Conservation (phyloP, 2,797 vertebrate species). For the Gymnodraco acuticeps region DNA sequence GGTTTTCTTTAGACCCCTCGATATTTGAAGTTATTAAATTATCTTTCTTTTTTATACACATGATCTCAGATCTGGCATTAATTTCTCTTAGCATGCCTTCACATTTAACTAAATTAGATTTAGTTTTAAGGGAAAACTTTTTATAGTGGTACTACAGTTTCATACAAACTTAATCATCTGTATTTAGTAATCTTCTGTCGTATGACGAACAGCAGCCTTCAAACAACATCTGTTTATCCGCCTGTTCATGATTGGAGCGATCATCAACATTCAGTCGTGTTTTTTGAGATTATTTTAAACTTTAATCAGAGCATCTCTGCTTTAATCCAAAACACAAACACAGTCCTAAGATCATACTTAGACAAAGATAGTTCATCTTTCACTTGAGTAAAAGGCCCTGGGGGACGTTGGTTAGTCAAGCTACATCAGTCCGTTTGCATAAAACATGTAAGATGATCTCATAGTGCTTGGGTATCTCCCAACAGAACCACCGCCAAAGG, state of each 20-base stretch:
- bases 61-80: constrained; percentile 12
- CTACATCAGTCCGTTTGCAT: constrained; percentile 41
- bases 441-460: constrained; percentile 50
- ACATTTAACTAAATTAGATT: constrained; percentile 31
- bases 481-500: constrained; percentile 50
- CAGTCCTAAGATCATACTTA: constrained; percentile 20
- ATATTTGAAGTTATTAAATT: constrained; percentile 23
- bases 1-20: constrained; percentile 15
- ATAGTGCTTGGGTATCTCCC: constrained; percentile 46
- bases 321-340: constrained; percentile 2
- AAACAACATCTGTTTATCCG: constrained; percentile 34
- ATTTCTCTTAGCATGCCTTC: constrained; percentile 8
- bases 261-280: constrained; percentile 25
- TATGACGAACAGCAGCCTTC: not conserved
- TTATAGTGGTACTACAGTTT: constrained; percentile 8
- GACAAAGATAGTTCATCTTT: constrained; percentile 36
- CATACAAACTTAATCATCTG: not conserved
- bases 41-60: not conserved
- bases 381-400: constrained; percentile 27
- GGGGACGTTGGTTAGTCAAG: constrained; percentile 46
- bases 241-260: constrained; percentile 28
- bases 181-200: constrained; percentile 6
- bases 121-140: constrained; percentile 16
- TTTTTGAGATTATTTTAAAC: constrained; percentile 14
- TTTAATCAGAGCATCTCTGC: constrained; percentile 18